A percentile compares a stretch with the other conserved stretches of the same genome.
phyloP scores from a whole-genome alignment of 2,888 invertebrate genomes.

The Oligia fasciuncula region DNA sequence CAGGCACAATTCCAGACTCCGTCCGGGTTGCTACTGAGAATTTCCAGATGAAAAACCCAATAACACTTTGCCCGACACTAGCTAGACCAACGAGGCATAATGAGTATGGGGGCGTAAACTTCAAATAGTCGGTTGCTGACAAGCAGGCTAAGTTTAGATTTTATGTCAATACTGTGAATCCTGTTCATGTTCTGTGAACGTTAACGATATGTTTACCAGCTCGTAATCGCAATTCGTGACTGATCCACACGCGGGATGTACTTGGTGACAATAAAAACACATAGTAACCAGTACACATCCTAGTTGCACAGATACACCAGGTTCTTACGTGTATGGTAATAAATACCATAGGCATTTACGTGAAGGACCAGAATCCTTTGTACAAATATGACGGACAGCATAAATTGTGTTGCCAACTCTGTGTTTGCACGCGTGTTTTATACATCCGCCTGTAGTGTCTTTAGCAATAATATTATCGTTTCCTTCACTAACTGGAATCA shows the following conservation, averaged over 20 bases:
- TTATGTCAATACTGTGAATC: slow-evolving; percentile 36
- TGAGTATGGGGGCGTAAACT: not conserved
- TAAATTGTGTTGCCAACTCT: slow-evolving; percentile 47
- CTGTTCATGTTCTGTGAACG: slow-evolving; percentile 56
- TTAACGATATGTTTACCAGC: slow-evolving; percentile 36
- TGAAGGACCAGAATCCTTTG: slow-evolving; percentile 56
- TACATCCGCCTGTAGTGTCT: slow-evolving; percentile 70
- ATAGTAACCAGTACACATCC: slow-evolving; percentile 76
- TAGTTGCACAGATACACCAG: slow-evolving; percentile 69
- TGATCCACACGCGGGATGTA: slow-evolving; percentile 71
- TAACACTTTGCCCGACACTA: not conserved
- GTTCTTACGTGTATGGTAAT: slow-evolving; percentile 47
- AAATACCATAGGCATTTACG: slow-evolving; percentile 24
- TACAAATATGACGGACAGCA: slow-evolving; percentile 30
- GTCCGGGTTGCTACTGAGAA: not conserved
- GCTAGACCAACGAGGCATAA: not conserved
- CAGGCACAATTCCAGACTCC: not conserved
- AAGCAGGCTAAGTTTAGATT: not conserved
- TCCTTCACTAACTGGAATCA: slow-evolving; percentile 27
- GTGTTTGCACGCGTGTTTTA: slow-evolving; percentile 52
- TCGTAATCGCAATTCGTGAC: slow-evolving; percentile 76
- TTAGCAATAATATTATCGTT: slow-evolving; percentile 64
- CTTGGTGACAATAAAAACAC: slow-evolving; percentile 74
- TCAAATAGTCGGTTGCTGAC: not conserved
- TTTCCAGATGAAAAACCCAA: not conserved